phyloP scores from a whole-genome alignment of 2,797 vertebrate genomes.

The Karalla daura region DNA sequence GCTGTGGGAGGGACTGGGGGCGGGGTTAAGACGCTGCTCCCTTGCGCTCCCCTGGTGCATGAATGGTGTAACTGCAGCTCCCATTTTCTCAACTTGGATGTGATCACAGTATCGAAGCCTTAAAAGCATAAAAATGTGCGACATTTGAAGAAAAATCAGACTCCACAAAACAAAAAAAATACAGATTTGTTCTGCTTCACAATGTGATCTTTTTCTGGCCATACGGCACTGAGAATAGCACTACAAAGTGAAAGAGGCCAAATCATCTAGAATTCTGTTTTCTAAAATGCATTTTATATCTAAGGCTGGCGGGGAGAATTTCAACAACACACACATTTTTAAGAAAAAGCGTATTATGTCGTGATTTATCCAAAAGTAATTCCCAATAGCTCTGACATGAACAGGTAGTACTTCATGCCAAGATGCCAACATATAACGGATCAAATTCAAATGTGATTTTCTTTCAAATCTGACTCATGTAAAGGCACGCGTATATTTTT shows the following conservation, averaged over 20 bases:
- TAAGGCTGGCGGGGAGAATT: no score
- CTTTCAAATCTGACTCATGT: no score
- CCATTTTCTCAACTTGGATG: conserved; percentile 19
- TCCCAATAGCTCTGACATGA: background rate
- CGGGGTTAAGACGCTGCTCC: conserved; percentile 84
- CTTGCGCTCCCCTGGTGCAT: conserved; percentile 94
- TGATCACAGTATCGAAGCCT: background rate
- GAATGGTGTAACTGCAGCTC: conserved; percentile 72
- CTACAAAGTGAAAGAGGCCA: no score
- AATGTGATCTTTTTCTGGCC: background rate
- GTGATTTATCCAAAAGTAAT: background rate
- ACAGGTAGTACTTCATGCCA: background rate
- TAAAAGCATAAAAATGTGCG: background rate
- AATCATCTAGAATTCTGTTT: no score
- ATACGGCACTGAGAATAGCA: no score
- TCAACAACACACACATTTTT: no score
- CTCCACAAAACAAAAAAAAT: background rate
- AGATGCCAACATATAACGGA: background rate
- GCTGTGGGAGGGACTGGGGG: conserved; percentile 72
- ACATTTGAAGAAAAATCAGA: background rate
- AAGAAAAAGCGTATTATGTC: no score
- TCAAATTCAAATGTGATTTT: no score
- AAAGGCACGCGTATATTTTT: no score
- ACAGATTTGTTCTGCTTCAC: background rate
- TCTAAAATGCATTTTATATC: no score